Evolutionary conservation across 23 tunicate genomes (phyloP).

Genomic region (Trididemnum clinides): DNA sequence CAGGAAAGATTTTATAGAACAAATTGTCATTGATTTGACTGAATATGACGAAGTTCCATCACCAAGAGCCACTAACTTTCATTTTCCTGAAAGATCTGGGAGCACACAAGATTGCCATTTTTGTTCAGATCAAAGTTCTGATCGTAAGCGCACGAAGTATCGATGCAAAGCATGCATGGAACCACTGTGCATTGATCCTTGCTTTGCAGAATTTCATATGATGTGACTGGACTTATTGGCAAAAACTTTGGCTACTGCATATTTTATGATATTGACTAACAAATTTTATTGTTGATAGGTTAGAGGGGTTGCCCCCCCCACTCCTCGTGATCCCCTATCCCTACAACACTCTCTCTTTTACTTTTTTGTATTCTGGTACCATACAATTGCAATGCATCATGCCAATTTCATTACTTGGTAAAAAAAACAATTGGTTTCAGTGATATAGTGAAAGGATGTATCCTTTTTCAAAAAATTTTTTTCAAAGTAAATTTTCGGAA

Average conservation of each 20-base stretch:
- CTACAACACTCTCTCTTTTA: constrained; percentile 11
- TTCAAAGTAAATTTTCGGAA: no score
- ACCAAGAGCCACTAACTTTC: constrained; percentile 23
- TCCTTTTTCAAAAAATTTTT: not conserved
- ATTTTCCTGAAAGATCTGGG: constrained; percentile 27
- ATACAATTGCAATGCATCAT: constrained; percentile 8
- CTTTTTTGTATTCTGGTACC: constrained; percentile 13
- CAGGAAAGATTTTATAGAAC: not conserved
- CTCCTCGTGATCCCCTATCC: not conserved
- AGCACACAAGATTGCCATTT: constrained; percentile 31
- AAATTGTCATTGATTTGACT: constrained; percentile 17
- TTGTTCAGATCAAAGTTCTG: constrained; percentile 26
- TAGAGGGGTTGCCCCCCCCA: constrained; percentile 28
- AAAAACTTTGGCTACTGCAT: constrained; percentile 18
- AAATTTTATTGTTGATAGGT: constrained; percentile 20
- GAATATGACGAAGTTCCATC: constrained; percentile 32
- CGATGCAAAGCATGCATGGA: constrained; percentile 30
- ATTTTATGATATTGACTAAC: not conserved
- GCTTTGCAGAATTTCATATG: constrained; percentile 37
- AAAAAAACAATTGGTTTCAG: not conserved
- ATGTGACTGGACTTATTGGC: constrained; percentile 28
- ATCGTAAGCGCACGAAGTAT: constrained; percentile 20
- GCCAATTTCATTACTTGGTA: constrained; percentile 4
- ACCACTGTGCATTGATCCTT: constrained; percentile 30
- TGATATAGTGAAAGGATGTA: not conserved